Evolutionary conservation across 2,113 vertebrate species (phyloP).

Genomic region (Rhabdornis inornatus): DNA sequence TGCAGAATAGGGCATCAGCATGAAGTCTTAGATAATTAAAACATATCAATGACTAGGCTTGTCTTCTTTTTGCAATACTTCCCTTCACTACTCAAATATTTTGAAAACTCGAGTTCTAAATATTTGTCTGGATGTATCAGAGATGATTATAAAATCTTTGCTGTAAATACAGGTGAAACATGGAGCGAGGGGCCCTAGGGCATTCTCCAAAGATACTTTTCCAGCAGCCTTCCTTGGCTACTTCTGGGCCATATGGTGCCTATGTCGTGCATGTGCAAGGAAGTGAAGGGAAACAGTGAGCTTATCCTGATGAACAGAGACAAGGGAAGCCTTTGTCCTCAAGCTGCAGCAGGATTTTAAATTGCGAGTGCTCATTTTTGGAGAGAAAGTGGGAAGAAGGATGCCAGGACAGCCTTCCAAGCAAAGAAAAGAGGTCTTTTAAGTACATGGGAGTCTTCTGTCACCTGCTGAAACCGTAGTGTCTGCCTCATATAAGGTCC

Average conservation of each 20-base stretch:
- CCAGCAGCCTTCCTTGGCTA: not conserved
- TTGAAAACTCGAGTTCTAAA: not conserved
- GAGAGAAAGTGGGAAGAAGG: not conserved
- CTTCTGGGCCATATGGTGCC: conserved; percentile 8
- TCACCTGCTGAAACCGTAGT: not conserved
- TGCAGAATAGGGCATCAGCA: not conserved
- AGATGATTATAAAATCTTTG: not conserved
- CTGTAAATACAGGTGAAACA: not conserved
- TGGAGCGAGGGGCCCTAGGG: not conserved
- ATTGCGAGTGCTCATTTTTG: not conserved
- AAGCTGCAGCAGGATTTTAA: not conserved
- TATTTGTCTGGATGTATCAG: not conserved
- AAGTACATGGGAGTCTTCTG: not conserved
- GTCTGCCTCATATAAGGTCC: not conserved
- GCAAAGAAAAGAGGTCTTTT: not conserved
- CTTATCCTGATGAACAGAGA: not conserved
- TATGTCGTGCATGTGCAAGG: not conserved
- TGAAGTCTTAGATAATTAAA: not conserved
- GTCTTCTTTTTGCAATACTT: not conserved
- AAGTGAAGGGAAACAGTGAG: not conserved
- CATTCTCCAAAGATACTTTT: not conserved
- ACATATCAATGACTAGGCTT: not conserved
- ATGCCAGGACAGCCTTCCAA: not conserved
- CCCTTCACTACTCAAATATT: not conserved
- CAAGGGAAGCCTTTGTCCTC: not conserved